Base-by-base conservation (phyloP, 2,888 invertebrate species). In the Sarcophaga variegata region DNA sequence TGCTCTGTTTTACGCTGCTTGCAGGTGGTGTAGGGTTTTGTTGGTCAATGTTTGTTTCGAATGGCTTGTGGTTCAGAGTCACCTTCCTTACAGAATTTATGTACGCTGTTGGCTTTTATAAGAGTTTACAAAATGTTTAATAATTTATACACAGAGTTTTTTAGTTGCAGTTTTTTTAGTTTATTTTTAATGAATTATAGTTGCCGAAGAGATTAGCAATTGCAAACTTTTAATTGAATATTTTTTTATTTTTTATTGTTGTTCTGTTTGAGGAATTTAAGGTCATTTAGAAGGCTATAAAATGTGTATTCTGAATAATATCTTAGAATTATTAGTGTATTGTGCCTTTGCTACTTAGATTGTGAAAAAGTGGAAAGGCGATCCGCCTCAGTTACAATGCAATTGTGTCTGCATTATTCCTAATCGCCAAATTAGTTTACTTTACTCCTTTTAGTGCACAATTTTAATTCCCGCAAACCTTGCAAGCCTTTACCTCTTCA, bases 131-230 rank as follows among this genome's bases (percentile, higher is more conserved):
- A 62, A 60, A 10, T 22, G 6, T 70, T 37, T 27, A 47, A n/a
- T 74, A 54, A 75, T 17, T 74, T 45, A 59, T 69, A n/a, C 2
- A 63, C 37, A 22, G 8, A 74, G 45, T 49, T 47, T 62, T 47
- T 14, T 10, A 75, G 22, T 71, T 76, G 60, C 47, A 4, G 0
- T 37, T 37, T 37, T 27, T 8, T 37, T 37, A 2, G 8, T 37
- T 37, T 37, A 37, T 37, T 37, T 37, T 37, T 37, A 37, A 37
- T 37, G 45, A 82, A 71, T 66, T 71, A 37, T 59, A 77, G 60
- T 72, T 83, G 72, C 62, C n/a, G 1, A 70, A 66, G 60, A 49
- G 71, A 72, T 83, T 77, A 83, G 27, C 14, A 20, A 37, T 59
- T 45, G 25, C 4, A 77, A 77, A 12, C 45, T 47, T 71, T 59